Evolutionary conservation across 2,113 vertebrate genomes (phyloP).

Genomic region (Panthera uncia): DNA sequence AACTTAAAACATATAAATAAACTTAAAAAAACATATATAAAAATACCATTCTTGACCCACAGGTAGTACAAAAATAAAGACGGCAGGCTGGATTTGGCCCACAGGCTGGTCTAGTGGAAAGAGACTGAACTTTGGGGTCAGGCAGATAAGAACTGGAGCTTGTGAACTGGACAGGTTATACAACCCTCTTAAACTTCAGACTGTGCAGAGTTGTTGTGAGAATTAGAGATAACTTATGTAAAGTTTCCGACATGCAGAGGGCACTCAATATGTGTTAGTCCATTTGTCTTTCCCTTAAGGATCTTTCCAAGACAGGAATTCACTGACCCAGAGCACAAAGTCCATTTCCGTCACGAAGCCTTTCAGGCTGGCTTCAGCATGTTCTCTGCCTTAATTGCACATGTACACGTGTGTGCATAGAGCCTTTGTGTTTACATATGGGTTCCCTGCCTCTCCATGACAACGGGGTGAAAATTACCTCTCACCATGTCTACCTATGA

Average conservation of each 20-base stretch:
- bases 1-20: too few species aligned
- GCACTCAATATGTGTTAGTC: neutral
- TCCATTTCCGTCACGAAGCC: neutral
- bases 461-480: neutral
- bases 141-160: neutral
- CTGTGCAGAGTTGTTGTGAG: neutral
- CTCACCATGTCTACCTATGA: neutral
- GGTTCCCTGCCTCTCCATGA: neutral
- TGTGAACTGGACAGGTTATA: constrained; percentile 3
- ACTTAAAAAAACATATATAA: too few species aligned
- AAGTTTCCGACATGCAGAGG: neutral
- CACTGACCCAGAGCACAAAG: neutral
- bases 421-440: neutral
- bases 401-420: neutral
- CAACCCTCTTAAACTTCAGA: neutral
- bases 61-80: neutral
- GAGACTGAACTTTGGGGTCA: constrained; percentile 8
- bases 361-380: neutral
- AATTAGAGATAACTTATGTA: neutral
- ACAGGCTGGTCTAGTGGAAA: neutral
- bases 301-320: neutral
- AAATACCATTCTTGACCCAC: neutral
- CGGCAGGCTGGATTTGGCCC: neutral
- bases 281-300: neutral
- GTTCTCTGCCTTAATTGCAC: neutral